Percentiles rank a stretch among this genome's conserved stretches.
Evolutionary conservation across 2,888 invertebrate genomes (phyloP).

Genomic region (Eustalomyia histrio): DNA sequence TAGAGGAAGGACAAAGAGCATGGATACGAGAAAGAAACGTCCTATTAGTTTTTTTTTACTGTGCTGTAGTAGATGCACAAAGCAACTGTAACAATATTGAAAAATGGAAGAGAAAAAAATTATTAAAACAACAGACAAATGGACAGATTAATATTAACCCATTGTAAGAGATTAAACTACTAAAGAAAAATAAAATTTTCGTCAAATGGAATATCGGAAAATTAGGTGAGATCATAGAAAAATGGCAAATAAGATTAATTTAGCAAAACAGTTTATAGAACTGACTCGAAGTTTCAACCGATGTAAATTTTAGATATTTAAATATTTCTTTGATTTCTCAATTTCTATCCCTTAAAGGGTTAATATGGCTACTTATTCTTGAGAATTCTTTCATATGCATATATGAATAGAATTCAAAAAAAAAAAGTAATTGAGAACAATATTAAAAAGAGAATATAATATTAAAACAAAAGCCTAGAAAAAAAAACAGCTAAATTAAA

Average conservation of each 20-base stretch:
- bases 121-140: conserved; percentile 3
- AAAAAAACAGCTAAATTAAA: conserved; percentile 53
- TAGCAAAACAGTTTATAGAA: no score
- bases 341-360: conserved; percentile 20
- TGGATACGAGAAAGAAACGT: conserved; percentile 50
- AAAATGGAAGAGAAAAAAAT: background rate
- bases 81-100: background rate
- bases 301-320: no score
- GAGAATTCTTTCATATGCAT: conserved; percentile 60
- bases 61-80: conserved; percentile 20
- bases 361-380: conserved; percentile 64
- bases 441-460: conserved; percentile 18
- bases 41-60: conserved; percentile 41
- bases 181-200: no score
- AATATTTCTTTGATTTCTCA: no score
- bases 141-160: conserved; percentile 21
- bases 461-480: conserved; percentile 50
- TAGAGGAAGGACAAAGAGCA: conserved; percentile 43
- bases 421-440: conserved; percentile 60
- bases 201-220: no score
- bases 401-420: conserved; percentile 60
- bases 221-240: no score
- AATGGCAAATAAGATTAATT: no score
- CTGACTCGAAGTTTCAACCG: no score
- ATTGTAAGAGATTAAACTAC: background rate